Conservation (phyloP, 1,140 invertebrate species). For the Asobara japonica region DNA sequence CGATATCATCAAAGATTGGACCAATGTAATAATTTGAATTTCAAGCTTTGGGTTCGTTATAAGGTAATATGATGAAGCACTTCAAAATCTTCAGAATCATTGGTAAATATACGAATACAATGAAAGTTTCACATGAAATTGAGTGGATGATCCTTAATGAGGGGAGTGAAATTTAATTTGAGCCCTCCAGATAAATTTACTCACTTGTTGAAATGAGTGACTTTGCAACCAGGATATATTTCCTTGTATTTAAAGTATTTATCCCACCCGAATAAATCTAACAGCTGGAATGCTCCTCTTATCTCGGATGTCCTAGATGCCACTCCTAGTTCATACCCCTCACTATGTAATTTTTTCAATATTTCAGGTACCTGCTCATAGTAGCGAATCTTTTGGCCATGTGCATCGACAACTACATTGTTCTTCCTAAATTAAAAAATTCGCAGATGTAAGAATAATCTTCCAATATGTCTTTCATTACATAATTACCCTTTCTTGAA, state of each 20-base stretch:
- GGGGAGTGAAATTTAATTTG: slow-evolving; percentile 25
- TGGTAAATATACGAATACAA: no score
- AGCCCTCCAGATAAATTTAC: slow-evolving; percentile 35
- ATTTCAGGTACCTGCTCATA: slow-evolving; percentile 73
- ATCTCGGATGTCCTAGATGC: slow-evolving; percentile 77
- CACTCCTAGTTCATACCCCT: slow-evolving; percentile 71
- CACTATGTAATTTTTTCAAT: slow-evolving; percentile 67
- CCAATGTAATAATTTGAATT: no score
- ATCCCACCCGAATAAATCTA: slow-evolving; percentile 76
- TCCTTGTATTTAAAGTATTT: slow-evolving; percentile 77
- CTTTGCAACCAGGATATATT: slow-evolving; percentile 81
- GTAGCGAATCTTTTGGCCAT: slow-evolving; percentile 65
- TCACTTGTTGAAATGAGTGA: slow-evolving; percentile 76
- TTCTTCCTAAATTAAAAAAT: slow-evolving; percentile 51
- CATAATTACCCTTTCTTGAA: slow-evolving; percentile 66
- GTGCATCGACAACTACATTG: slow-evolving; percentile 68
- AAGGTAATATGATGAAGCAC: no score
- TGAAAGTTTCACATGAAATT: no score
- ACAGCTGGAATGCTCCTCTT: slow-evolving; percentile 73
- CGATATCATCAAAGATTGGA: no score
- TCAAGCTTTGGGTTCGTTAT: no score
- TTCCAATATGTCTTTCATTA: neutral
- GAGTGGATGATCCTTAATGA: neutral
- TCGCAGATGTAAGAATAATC: neutral
- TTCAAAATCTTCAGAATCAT: no score